Conservation (phyloP, 2,888 invertebrate species). For the Eristalinus aeneus region DNA sequence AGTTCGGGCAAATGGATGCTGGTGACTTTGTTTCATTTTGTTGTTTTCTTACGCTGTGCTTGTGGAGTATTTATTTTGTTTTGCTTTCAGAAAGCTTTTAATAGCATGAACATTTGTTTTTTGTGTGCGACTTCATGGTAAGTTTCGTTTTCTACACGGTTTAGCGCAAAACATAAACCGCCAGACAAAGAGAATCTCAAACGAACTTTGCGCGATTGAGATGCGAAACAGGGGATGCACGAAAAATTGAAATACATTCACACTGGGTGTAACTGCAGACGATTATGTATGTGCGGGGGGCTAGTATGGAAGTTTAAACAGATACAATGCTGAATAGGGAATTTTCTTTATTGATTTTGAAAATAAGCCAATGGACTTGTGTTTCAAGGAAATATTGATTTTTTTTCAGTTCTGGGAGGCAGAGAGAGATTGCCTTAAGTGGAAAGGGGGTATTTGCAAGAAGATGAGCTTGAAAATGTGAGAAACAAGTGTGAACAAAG, state of each 20-base stretch:
- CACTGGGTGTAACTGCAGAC: neutral
- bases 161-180: slow-evolving; percentile 56
- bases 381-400: slow-evolving; percentile 21
- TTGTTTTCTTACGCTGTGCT: neutral
- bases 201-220: slow-evolving; percentile 43
- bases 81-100: slow-evolving; percentile 28
- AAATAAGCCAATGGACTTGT: neutral
- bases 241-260: neutral
- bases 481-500: too few relatives aligned
- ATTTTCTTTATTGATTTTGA: neutral
- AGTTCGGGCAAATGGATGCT: neutral
- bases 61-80: neutral
- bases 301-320: neutral
- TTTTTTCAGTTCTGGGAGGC: neutral
- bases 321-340: neutral
- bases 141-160: slow-evolving; percentile 65
- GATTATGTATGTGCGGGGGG: neutral
- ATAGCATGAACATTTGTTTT: slow-evolving; percentile 14
- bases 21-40: neutral
- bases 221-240: slow-evolving; percentile 9
- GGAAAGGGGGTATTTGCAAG: neutral
- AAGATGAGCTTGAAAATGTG: too few relatives aligned
- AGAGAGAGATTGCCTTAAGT: neutral
- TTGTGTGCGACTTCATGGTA: slow-evolving; percentile 36
- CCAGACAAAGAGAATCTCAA: slow-evolving; percentile 57